Conservation (phyloP, 2,797 vertebrate species). For the Adelosebastes latens region DNA sequence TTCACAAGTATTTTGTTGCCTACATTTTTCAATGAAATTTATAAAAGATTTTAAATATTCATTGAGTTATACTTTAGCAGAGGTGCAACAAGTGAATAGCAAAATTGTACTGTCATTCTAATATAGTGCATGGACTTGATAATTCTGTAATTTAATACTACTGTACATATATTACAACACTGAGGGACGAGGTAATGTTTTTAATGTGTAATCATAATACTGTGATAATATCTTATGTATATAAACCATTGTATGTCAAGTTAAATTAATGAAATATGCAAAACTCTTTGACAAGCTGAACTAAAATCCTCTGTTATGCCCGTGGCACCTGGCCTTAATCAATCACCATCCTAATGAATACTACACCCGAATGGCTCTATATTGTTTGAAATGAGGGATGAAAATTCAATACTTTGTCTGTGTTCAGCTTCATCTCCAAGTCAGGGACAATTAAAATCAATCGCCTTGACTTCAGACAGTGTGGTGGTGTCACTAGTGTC, state of each 20-base stretch:
- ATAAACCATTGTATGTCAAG: background rate
- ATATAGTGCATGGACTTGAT: background rate
- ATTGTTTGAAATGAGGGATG: conserved; percentile 45
- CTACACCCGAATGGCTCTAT: conserved; percentile 6
- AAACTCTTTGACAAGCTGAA: background rate
- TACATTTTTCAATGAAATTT: background rate
- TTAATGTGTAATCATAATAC: background rate
- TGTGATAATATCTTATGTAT: background rate
- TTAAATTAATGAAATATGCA: conserved; percentile 1
- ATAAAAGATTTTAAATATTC: background rate
- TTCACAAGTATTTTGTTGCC: background rate
- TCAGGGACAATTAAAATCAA: conserved; percentile 65
- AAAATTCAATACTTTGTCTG: conserved; percentile 43
- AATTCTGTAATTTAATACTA: background rate
- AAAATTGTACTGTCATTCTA: background rate
- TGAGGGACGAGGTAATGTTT: background rate
- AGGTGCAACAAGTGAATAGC: background rate
- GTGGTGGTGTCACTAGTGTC: background rate
- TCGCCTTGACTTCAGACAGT: conserved; percentile 40
- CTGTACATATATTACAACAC: background rate
- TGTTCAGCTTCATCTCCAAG: conserved; percentile 57
- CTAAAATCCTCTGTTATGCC: background rate
- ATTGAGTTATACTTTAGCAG: background rate
- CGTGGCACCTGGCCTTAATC: conserved; percentile 34
- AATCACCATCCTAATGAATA: conserved; percentile 46